phyloP scores from a whole-genome alignment of 2,113 vertebrate genomes.

The Silurus meridionalis region DNA sequence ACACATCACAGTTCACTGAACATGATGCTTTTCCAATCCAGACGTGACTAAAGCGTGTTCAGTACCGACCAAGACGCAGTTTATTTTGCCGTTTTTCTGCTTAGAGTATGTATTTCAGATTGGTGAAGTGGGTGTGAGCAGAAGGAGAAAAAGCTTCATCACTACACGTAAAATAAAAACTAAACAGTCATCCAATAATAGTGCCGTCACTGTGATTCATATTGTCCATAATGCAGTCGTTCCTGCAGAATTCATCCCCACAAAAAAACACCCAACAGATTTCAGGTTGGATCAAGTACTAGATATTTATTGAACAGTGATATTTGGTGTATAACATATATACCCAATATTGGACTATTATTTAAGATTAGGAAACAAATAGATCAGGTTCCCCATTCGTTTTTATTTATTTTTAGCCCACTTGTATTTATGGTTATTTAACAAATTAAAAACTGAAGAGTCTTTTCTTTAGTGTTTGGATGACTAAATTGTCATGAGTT shows the following conservation, averaged over 20 bases:
- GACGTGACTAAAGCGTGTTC: neutral
- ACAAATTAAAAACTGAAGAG: neutral
- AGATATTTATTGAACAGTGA: constrained; percentile 49
- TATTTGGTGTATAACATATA: constrained; percentile 38
- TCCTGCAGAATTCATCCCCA: constrained; percentile 16
- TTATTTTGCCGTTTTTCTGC: neutral
- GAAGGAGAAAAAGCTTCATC: neutral
- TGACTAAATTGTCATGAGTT: neutral
- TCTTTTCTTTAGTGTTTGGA: constrained; percentile 11
- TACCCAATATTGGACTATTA: neutral
- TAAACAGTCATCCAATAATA: neutral
- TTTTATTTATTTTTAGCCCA: neutral
- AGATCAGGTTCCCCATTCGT: neutral
- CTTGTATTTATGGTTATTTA: neutral
- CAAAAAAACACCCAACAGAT: constrained; percentile 5
- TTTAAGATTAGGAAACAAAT: constrained; percentile 16
- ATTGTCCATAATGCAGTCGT: neutral
- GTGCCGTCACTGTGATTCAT: neutral
- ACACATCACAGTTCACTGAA: neutral
- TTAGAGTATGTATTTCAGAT: neutral
- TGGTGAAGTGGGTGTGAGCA: neutral
- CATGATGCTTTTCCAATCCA: neutral
- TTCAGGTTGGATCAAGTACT: constrained; percentile 13
- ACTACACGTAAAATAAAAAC: neutral
- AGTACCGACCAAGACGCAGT: neutral